Evolutionary conservation across 2,797 vertebrate species (phyloP).

Genomic region (Schizopygopsis malacanthus): DNA sequence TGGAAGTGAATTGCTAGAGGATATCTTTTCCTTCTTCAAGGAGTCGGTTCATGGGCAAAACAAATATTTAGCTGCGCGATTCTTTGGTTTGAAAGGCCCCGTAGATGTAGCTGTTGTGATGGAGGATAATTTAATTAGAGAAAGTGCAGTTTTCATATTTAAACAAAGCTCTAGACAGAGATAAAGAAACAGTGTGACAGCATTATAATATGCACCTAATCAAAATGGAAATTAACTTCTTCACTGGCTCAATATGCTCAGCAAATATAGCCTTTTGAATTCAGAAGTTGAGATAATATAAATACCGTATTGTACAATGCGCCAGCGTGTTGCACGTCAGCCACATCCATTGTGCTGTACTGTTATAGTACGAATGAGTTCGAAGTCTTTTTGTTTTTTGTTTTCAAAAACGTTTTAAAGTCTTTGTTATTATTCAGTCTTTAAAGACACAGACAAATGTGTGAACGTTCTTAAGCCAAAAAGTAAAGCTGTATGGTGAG

Average conservation of each 20-base stretch:
- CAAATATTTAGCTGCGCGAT: slow-evolving; percentile 28
- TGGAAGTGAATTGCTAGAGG: slow-evolving; percentile 21
- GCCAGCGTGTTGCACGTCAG: slow-evolving; percentile 8
- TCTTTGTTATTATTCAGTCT: slow-evolving; percentile 3
- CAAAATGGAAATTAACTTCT: slow-evolving; percentile 58
- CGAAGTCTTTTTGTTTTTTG: slow-evolving; percentile 25
- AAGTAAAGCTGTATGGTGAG: background rate
- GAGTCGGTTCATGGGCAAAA: slow-evolving; percentile 11
- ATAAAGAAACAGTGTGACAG: slow-evolving; percentile 52
- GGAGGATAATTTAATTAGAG: slow-evolving; percentile 52
- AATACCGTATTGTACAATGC: slow-evolving; percentile 9
- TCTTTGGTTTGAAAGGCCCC: slow-evolving; percentile 30
- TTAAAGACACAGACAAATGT: slow-evolving; percentile 6
- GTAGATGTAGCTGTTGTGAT: slow-evolving; percentile 44
- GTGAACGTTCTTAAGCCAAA: background rate
- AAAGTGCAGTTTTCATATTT: slow-evolving; percentile 50
- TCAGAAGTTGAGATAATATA: slow-evolving; percentile 40
- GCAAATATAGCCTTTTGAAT: slow-evolving; percentile 46
- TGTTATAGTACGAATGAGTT: background rate
- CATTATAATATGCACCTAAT: slow-evolving; percentile 54
- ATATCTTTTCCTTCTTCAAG: slow-evolving; percentile 5
- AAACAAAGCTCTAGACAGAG: slow-evolving; percentile 52
- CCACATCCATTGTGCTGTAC: slow-evolving; percentile 26
- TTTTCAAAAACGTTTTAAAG: slow-evolving; percentile 17
- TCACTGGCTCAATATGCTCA: slow-evolving; percentile 31